Base-by-base conservation (phyloP, 2,888 invertebrate genomes). In the Sarcophaga rosellei region DNA sequence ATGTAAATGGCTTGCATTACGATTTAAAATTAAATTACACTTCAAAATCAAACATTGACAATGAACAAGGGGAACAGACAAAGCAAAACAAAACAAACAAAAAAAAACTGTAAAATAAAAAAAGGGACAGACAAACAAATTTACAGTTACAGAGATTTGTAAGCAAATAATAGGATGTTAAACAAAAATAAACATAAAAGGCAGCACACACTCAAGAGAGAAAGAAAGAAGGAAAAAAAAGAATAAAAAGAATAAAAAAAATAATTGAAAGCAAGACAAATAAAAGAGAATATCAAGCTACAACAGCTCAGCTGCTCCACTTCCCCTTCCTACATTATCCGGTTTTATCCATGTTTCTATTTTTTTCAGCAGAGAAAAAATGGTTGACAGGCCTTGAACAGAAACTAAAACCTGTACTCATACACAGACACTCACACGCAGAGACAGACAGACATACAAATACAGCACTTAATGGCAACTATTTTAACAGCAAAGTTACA, bases 1-100 rank as follows among this genome's bases (percentile, higher is more conserved):
- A 66, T 66, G 72, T 80, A 72, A 84, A 78, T 53, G 62, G 77
- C 25, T 82, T 68, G 65, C 81, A 84, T 81, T 78, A 78, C 66
- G 65, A 84, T 74, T 70, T 81, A 25, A 84, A 84, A 86, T 81
- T 81, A 66, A 86, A 81, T 86, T 86, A 86, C 61, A 62, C 53
- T 81, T 81, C 77, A 84, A 84, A 78, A 81, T 81, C 61, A 86
- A 78, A 81, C 75, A 77, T 73, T 68, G 74, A 62, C 20, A 66
- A 65, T 53, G 17, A 53, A 17, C 12, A 12, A 17, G 17, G 4
- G 47, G 47, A 5, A 53, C 15, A 35, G 1, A 53, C 12, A 23
- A 21, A 47, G 53, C 21, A 69, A 21, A 4, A 69, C 4, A 23
- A 10, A n/a, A 0, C 0, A 0, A 35, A 15, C 25, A 63, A 35